Base-by-base conservation (phyloP, 1,140 invertebrate genomes). In the Apis cerana region DNA sequence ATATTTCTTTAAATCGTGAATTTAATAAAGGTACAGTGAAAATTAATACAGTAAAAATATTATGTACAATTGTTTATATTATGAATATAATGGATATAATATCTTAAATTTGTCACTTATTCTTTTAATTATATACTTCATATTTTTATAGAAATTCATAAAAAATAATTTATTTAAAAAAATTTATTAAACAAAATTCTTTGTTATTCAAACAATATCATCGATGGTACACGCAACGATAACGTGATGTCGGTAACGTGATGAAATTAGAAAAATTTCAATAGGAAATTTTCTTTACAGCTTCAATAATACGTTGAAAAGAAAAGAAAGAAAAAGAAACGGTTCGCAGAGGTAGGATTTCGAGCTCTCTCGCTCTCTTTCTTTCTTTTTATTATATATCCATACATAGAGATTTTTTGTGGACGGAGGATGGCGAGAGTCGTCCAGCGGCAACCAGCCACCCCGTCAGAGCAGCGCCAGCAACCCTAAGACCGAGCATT, bases 401-500 rank as follows among this genome's bases (percentile, higher is more conserved):
- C 69, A 43, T 86, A 83, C 78, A 88, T 80, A 87, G 64, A 80
- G 82, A 76, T 85, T 77, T 85, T 77, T 79, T 85, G 76, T 74
- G 68, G 78, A 85, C 79, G 83, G 85, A 88, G 83, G 70, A 27
- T 82, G 79, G 83, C 86, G 85, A 87, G 85, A 88, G 77, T 87
- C 86, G 86, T 84, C 79, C 86, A 71, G 76, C 85, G 70, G 43
- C 23, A 62, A n/a, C 65, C 64, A 58, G 68, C 68, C 62, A 52
- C 59, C n/a, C 62, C 48, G 10, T 21, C 43, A 13, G 19, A 69
- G 69, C 78, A 48, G 69, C 70, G 48, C 59, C 75, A 62, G 70
- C 85, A 75, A 84, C 65, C 86, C 86, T 79, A 71, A 84, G 82
- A 80, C 78, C 78, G 86, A 88, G 86, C 87, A 81, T 85, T 85